Base-by-base conservation (phyloP, 2,797 vertebrate species). In the Lepus townsendii region DNA sequence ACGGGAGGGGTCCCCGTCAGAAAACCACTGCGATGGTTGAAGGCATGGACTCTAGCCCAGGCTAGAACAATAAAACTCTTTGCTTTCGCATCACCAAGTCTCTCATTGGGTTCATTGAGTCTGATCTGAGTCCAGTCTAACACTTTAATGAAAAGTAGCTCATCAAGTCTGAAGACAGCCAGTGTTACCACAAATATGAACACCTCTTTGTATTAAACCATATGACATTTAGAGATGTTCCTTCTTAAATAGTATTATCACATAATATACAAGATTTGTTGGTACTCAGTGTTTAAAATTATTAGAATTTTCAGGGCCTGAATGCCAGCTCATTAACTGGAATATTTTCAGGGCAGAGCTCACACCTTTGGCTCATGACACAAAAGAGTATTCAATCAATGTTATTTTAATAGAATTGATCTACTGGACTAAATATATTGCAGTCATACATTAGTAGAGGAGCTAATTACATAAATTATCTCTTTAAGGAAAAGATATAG, bases 121-220 rank as follows among this genome's bases (percentile, higher is more conserved):
- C 42, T 42, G 42, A 42, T 42, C 42, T 42, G 42, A 42, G 42
- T 42, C 42, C 42, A 42, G 42, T 42, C 42, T 42, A 42, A 42
- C 42, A 42, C 42, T 73, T 73, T 88, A 88, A 92, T 73, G 9
- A 90, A 87, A 94, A 93, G 11, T 12, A 78, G 22, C 1, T 86
- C 69, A 83, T 88, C 75, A 84, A 75, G 78, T 88, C 63, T 79
- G 80, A 80, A 95, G 24, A 77, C n/a, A 60, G n/a, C 2, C 35
- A 92, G 69, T 42, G 50, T 42, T 66, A 89, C 7, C 82, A 78
- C 71, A 84, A 88, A 71, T 75, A 90, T 71, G n/a, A 85, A 4
- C 3, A 90, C 19, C 17, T 63, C 30, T 6, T 72, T 75, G 26
- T 78, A 83, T 42, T 78, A 60, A 90, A 89, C 5, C 27, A 69